phyloP scores from a whole-genome alignment of 2,113 vertebrate species.

The Lepus timidus region DNA sequence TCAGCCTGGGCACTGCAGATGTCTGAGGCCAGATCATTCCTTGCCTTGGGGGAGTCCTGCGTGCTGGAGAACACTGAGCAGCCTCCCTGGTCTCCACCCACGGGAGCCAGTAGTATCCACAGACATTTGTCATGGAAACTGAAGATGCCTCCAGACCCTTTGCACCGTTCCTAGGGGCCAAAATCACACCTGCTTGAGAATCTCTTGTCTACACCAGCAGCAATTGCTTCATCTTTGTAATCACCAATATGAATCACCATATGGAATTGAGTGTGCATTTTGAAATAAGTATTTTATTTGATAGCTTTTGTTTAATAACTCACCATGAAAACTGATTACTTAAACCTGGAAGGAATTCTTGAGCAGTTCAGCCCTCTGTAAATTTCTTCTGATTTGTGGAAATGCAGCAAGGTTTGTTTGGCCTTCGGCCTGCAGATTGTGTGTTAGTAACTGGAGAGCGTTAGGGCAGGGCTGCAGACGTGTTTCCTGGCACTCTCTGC shows the following conservation, averaged over 20 bases:
- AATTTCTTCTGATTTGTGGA: neutral
- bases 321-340: neutral
- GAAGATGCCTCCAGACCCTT: neutral
- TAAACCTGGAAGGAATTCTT: neutral
- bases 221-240: neutral
- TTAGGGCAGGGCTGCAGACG: neutral
- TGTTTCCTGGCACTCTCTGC: neutral
- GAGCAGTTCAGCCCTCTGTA: neutral
- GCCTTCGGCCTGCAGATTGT: neutral
- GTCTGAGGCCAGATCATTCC: neutral
- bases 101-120: neutral
- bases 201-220: rapidly evolving
- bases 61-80: neutral
- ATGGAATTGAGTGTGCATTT: neutral
- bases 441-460: neutral
- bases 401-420: neutral
- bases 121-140: neutral
- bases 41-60: rapidly evolving
- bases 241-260: rapidly evolving
- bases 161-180: rapidly evolving
- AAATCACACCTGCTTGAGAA: neutral
- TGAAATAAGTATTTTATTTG: neutral
- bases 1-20: rapidly evolving
- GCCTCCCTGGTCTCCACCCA: neutral
- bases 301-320: neutral